Evolutionary conservation across 2,888 invertebrate genomes (phyloP), one percentile per base, ranked within the genome.

Genomic region (Acrocyrtus sp.): DNA sequence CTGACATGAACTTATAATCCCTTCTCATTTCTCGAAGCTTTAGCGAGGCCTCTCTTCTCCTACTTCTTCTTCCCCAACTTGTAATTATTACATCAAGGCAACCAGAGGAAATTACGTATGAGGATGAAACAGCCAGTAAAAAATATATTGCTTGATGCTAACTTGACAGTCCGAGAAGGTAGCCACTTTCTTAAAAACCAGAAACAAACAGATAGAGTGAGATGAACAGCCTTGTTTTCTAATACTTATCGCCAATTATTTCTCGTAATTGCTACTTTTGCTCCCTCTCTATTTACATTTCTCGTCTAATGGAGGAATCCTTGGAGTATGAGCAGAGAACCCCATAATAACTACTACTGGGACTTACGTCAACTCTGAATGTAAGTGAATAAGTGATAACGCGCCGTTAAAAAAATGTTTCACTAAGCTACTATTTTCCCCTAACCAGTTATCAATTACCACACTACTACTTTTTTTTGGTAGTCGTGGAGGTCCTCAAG

Each of bases 341-440:
- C n/a, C n/a, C n/a, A 34, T 34, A 8, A 34, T 8, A 34, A 34
- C 34, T 8, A 34, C 12, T 34, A 8, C 34, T 34, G 34, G 34
- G 34, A 34, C n/a, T n/a, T n/a, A n/a, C n/a, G n/a, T n/a, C n/a
- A n/a, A n/a, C n/a, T n/a, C n/a, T n/a, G n/a, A n/a, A n/a, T n/a
- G n/a, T n/a, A n/a, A n/a, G n/a, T 72, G 72, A 72, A 72, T 66
- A 72, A 72, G 72, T 72, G 72, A 72, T 72, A 72, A 72, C 65
- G 72, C 66, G 72, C 48, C 58, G 58, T 66, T 67, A 61, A 72
- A 61, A 67, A 60, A 67, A 66, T 60, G 66, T 67, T 56, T 72
- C 24, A n/a, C 57, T 54, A 65, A 72, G 54, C 66, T 66, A 65
- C 66, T 65, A 72, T 66, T 72, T 72, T 53, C 63, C 57, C 53